Conservation (phyloP, 1,140 invertebrate genomes). For the Brachionus manjavacas region DNA sequence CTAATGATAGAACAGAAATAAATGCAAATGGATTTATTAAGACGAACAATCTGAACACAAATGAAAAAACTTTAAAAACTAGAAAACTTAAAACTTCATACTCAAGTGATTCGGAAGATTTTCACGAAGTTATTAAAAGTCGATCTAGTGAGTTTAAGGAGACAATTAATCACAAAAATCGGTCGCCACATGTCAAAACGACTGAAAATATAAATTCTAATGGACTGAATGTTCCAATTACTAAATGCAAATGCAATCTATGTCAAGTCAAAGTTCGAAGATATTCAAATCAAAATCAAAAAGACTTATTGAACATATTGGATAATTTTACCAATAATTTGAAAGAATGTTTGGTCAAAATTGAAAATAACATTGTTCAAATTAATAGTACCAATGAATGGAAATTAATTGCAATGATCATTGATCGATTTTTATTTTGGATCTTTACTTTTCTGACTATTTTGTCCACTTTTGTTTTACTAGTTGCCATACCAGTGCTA, state of each 20-base stretch:
- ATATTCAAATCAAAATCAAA: background rate
- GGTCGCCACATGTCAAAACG: background rate
- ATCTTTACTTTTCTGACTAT: slow-evolving; percentile 42
- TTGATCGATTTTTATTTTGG: slow-evolving; percentile 44
- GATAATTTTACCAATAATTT: slow-evolving; percentile 18
- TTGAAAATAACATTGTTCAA: slow-evolving; percentile 43
- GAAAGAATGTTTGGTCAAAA: slow-evolving; percentile 8
- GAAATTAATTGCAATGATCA: slow-evolving; percentile 50
- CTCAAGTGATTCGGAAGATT: slow-evolving; percentile 7
- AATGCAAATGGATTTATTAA: background rate
- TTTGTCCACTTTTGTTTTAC: slow-evolving; percentile 39
- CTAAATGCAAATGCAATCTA: slow-evolving; percentile 3
- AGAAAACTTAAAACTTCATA: background rate
- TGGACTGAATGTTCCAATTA: background rate
- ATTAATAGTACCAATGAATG: slow-evolving; percentile 48
- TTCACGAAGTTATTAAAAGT: background rate
- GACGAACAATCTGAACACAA: background rate
- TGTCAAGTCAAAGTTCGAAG: background rate
- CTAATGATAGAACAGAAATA: background rate
- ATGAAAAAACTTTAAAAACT: background rate
- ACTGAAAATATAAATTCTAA: background rate
- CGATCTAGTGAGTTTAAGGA: background rate
- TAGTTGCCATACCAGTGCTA: slow-evolving; percentile 43
- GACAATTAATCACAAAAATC: background rate
- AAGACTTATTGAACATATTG: background rate